Base-by-base conservation (phyloP, 2,888 invertebrate species). In the Nymphalis c-album region DNA sequence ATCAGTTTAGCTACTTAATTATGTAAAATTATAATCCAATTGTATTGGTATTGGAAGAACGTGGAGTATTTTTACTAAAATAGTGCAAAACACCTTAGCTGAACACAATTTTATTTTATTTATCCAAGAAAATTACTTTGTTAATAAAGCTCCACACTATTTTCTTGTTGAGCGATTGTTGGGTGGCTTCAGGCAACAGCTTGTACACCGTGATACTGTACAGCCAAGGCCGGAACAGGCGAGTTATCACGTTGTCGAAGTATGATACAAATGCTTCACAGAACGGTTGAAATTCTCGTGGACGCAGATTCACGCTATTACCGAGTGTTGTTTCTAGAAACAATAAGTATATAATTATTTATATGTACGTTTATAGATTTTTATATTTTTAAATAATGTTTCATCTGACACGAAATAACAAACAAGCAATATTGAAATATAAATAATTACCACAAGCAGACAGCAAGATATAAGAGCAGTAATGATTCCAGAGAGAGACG, bases 401-500 rank as follows among this genome's bases (percentile, higher is more conserved):
- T 31, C 6, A 31, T 31, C 26, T 22, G 10, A 51, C 20, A 51
- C 22, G 10, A 20, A 51, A 51, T 51, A 51, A 6, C 2, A 31
- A 31, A 6, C 5, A 40, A 2, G 40, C 2, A 13, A 40, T 40
- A 40, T 40, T 13, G 10, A 13, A 40, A 40, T 40, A 40, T 1
- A 7, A 31, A 55, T 8, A 31, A 17, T 55, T 71, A 85, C 82
- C 83, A 66, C 82, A 83, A 61, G 84, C 76, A 5, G 85, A 76
- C 59, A 84, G 80, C 77, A 86, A 80, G 0, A 82, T 75, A 50
- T 81, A 85, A 0, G 77, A 71, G 13, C 77, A 78, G 2, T 83
- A 68, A 66, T 78, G 83, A 35, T 80, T 74, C 75, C 81, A 84
- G 31, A 83, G 69, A 0, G 82, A 79, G 8, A 85, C 74, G 7